Evolutionary conservation across 2,888 invertebrate genomes (phyloP).

Genomic region (Acleris sparsana): DNA sequence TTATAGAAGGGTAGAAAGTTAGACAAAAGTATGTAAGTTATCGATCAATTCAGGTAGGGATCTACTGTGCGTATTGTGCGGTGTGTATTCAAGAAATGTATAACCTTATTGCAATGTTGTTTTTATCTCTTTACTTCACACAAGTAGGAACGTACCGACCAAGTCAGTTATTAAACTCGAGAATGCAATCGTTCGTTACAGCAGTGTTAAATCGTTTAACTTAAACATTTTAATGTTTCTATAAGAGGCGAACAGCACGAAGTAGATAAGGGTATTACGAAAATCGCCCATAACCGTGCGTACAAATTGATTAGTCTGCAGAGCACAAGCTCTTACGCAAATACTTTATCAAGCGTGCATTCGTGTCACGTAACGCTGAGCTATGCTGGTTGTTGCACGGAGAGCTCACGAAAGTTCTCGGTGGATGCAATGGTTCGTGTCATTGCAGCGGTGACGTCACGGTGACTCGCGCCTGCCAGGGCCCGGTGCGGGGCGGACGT

Average conservation of each 20-base stretch:
- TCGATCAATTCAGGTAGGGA: too few relatives aligned
- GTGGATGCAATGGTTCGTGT: background rate
- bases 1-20: too few relatives aligned
- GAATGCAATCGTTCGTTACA: slow-evolving; percentile 1
- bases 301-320: slow-evolving; percentile 76
- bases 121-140: too few relatives aligned
- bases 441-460: background rate
- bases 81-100: too few relatives aligned
- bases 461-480: background rate
- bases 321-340: slow-evolving; percentile 69
- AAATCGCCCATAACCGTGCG: slow-evolving; percentile 72
- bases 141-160: background rate
- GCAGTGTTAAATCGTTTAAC: slow-evolving; percentile 2
- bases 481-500: background rate
- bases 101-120: too few relatives aligned
- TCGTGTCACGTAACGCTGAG: slow-evolving; percentile 71
- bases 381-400: slow-evolving; percentile 66
- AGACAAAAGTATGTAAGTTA: too few relatives aligned
- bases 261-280: slow-evolving; percentile 74
- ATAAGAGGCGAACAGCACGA: slow-evolving; percentile 50
- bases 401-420: slow-evolving; percentile 39
- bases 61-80: too few relatives aligned
- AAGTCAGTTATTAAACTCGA: background rate
- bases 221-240: slow-evolving; percentile 28
- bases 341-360: slow-evolving; percentile 72